Evolutionary conservation across 2,888 invertebrate species (phyloP).

Genomic region (Empis livida): DNA sequence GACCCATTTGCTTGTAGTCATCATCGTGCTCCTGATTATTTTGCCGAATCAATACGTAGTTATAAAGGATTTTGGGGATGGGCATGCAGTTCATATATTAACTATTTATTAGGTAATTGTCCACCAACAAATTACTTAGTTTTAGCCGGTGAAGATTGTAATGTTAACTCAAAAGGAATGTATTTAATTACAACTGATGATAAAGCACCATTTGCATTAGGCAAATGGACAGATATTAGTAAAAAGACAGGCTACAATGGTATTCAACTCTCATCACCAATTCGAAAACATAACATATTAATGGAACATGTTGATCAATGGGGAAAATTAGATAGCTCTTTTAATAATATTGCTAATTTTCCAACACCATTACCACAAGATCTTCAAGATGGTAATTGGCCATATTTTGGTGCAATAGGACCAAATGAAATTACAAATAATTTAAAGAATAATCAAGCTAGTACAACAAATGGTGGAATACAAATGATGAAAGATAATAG

Average conservation of each 20-base stretch:
- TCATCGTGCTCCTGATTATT: constrained; percentile 49
- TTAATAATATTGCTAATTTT: constrained; percentile 24
- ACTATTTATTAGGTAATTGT: constrained; percentile 45
- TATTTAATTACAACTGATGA: constrained; percentile 43
- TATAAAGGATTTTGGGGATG: constrained; percentile 53
- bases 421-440: constrained; percentile 15
- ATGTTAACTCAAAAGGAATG: constrained; percentile 36
- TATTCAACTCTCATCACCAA: constrained; percentile 1
- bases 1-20: constrained; percentile 51
- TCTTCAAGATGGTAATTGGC: constrained; percentile 25
- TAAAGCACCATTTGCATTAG: constrained; percentile 44
- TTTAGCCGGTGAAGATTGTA: constrained; percentile 40
- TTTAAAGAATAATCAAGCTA: constrained; percentile 8
- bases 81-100: constrained; percentile 44
- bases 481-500: constrained; percentile 10
- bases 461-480: neutral
- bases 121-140: constrained; percentile 38
- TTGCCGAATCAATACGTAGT: constrained; percentile 49
- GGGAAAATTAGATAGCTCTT: constrained; percentile 29
- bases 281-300: constrained; percentile 18
- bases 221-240: constrained; percentile 38
- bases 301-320: constrained; percentile 29
- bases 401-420: constrained; percentile 22
- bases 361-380: constrained; percentile 20
- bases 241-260: neutral